A percentile compares a stretch with the other conserved stretches of the same genome.
phyloP scores from a whole-genome alignment of 2,888 invertebrate genomes.

The Caenorhabditis macrosperma region DNA sequence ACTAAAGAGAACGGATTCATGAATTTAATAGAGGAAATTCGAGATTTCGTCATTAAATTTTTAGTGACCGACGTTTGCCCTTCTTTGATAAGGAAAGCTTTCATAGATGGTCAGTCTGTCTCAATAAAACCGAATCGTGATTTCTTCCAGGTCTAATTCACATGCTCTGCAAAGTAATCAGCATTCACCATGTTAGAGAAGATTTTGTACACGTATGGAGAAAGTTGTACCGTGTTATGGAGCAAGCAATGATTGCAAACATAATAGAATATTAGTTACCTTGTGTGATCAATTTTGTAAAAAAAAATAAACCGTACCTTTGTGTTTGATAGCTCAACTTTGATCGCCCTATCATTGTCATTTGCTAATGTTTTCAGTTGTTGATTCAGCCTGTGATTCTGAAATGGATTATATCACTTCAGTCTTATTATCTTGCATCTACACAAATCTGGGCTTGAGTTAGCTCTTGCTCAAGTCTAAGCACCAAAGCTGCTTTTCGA shows the following conservation, averaged over 20 bases:
- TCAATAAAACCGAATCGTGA: background rate
- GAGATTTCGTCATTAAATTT: slow-evolving; percentile 70
- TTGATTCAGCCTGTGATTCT: slow-evolving; percentile 72
- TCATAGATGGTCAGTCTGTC: slow-evolving; percentile 68
- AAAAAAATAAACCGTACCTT: slow-evolving; percentile 51
- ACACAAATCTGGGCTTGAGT: slow-evolving; percentile 70
- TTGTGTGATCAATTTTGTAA: no score
- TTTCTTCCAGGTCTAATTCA: slow-evolving; percentile 66
- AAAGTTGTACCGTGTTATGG: slow-evolving; percentile 77
- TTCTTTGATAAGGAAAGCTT: slow-evolving; percentile 75
- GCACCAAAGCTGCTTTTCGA: slow-evolving; percentile 49
- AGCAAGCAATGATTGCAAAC: slow-evolving; percentile 70
- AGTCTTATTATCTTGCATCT: no score
- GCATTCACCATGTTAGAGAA: slow-evolving; percentile 60
- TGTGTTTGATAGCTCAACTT: slow-evolving; percentile 60
- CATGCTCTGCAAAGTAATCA: slow-evolving; percentile 67
- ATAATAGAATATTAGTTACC: slow-evolving; percentile 64
- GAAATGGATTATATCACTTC: slow-evolving; percentile 4
- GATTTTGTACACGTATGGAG: slow-evolving; percentile 73
- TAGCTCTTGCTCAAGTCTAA: slow-evolving; percentile 65
- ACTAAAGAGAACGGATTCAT: slow-evolving; percentile 68
- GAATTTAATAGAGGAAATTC: slow-evolving; percentile 67
- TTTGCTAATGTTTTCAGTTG: slow-evolving; percentile 65
- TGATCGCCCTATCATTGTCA: slow-evolving; percentile 54
- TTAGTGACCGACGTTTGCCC: slow-evolving; percentile 77